Conservation (phyloP, 2,888 invertebrate genomes). For the Tetragonula carbonaria region DNA sequence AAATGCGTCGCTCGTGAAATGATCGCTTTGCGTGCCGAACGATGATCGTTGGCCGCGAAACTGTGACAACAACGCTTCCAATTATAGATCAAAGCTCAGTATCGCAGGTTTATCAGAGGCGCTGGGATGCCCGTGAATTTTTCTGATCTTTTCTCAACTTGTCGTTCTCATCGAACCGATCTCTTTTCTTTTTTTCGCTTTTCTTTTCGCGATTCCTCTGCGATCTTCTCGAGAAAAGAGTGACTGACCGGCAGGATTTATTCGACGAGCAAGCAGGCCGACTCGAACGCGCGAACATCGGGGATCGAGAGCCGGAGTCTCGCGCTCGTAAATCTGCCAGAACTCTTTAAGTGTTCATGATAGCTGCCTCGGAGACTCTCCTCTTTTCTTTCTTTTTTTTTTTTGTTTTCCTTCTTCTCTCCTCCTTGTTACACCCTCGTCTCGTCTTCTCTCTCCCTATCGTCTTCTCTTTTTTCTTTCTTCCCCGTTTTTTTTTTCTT, state of each 20-base stretch:
- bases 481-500: neutral
- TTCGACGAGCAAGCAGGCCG: constrained; percentile 33
- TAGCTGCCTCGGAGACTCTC: constrained; percentile 32
- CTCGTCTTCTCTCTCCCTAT: neutral
- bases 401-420: too few relatives aligned
- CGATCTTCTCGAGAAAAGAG: constrained; percentile 3
- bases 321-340: constrained; percentile 63
- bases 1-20: constrained; percentile 2
- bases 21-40: constrained; percentile 9
- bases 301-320: constrained; percentile 25
- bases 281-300: constrained; percentile 17
- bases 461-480: neutral
- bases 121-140: neutral
- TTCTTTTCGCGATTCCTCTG: neutral
- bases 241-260: constrained; percentile 60
- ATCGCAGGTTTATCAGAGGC: constrained; percentile 25
- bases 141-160: neutral
- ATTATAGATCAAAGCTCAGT: constrained; percentile 48
- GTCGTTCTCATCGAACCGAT: neutral
- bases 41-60: constrained; percentile 16
- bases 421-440: neutral
- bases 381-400: neutral
- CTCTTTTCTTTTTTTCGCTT: too few relatives aligned
- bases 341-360: constrained; percentile 57
- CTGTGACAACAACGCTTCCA: constrained; percentile 29